Percentiles rank a stretch among this genome's conserved stretches.
phyloP scores from a whole-genome alignment of 2,888 invertebrate species.

The Pyrochroa serraticornis region DNA sequence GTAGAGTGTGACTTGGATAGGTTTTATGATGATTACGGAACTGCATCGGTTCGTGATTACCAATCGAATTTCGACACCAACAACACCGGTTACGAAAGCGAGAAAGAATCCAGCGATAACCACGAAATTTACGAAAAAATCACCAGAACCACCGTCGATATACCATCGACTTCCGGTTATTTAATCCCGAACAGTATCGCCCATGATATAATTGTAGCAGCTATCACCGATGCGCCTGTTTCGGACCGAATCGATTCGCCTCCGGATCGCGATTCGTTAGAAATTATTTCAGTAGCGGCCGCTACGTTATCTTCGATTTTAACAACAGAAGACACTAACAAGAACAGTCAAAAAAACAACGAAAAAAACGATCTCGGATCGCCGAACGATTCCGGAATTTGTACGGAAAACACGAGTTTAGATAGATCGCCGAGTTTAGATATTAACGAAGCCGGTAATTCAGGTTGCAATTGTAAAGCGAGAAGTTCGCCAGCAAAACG shows the following conservation, averaged over 20 bases:
- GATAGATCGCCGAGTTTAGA: conserved; percentile 69
- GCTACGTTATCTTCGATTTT: conserved; percentile 67
- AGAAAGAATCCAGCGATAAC: conserved; percentile 1
- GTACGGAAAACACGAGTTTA: conserved; percentile 75
- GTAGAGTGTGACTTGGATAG: conserved; percentile 68
- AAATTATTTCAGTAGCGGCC: conserved; percentile 69
- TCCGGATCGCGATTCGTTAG: conserved; percentile 61
- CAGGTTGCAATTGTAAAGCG: conserved; percentile 11
- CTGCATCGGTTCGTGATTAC: conserved; percentile 54
- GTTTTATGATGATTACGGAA: conserved; percentile 69
- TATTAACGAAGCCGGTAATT: conserved; percentile 22
- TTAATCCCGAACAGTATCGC: conserved; percentile 68
- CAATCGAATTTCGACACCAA: conserved; percentile 47
- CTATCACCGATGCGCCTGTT: conserved; percentile 36
- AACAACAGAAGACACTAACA: conserved; percentile 49
- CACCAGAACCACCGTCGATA: conserved; percentile 48
- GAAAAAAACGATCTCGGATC: conserved; percentile 46
- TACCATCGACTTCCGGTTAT: conserved; percentile 70
- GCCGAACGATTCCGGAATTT: conserved; percentile 71
- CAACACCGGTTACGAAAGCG: conserved; percentile 37
- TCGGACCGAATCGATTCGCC: conserved; percentile 55
- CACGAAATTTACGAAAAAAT: not conserved
- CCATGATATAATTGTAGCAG: conserved; percentile 64
- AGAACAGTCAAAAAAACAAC: conserved; percentile 15
- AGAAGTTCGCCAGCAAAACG: conserved; percentile 12